Evolutionary conservation across 2,888 invertebrate genomes (phyloP).

Genomic region (Isoperla grammatica): DNA sequence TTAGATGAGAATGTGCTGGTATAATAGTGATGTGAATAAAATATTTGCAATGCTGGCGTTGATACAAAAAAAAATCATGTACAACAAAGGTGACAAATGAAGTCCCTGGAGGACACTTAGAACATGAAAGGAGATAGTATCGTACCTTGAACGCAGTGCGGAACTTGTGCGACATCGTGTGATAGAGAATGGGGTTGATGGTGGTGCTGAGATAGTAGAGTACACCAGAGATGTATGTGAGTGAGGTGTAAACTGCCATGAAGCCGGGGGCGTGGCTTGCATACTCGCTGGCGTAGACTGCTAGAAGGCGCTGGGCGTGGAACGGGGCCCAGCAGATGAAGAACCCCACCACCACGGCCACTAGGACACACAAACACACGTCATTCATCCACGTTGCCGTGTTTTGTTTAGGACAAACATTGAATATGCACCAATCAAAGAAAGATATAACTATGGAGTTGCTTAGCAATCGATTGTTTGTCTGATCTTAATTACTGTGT

Average conservation of each 20-base stretch:
- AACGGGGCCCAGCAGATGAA: slow-evolving; percentile 43
- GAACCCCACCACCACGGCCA: slow-evolving; percentile 48
- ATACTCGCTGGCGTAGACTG: slow-evolving; percentile 39
- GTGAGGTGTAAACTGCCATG: slow-evolving; percentile 56
- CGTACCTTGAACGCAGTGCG: slow-evolving; percentile 86
- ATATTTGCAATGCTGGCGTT: too few relatives aligned
- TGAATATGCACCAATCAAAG: too few relatives aligned
- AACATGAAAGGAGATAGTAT: too few relatives aligned
- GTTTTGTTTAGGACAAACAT: too few relatives aligned
- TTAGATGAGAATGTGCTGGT: too few relatives aligned
- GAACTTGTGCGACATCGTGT: slow-evolving; percentile 93
- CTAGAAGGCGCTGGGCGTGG: slow-evolving; percentile 48
- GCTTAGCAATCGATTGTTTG: too few relatives aligned
- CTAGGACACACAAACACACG: slow-evolving; percentile 32
- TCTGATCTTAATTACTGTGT: too few relatives aligned
- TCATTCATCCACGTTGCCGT: too few relatives aligned
- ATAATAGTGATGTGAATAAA: too few relatives aligned
- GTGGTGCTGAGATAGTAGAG: slow-evolving; percentile 89
- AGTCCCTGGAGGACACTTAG: slow-evolving; percentile 2
- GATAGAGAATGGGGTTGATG: slow-evolving; percentile 88
- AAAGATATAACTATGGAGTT: too few relatives aligned
- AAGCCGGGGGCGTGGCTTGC: slow-evolving; percentile 38
- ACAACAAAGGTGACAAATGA: too few relatives aligned
- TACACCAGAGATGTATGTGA: slow-evolving; percentile 81
- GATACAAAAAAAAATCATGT: too few relatives aligned